These are phyloP conservation scores for Barypeithes pellucidus DNA, from an alignment of 2,888 invertebrate genomes.

Conservation along the genomic window DNA sequence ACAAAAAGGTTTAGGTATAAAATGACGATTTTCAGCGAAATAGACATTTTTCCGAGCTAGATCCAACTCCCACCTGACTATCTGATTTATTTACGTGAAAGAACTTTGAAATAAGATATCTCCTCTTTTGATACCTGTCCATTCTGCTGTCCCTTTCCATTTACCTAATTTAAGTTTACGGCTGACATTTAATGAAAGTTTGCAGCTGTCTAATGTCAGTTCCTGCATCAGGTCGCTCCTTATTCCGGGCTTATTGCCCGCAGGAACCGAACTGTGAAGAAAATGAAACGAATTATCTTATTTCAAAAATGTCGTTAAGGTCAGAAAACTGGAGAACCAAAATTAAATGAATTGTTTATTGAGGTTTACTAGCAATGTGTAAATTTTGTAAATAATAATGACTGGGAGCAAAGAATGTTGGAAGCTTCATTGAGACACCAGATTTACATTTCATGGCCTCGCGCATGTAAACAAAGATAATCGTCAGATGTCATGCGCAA, in stretches of 20 bases:
- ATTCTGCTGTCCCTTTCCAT: slow-evolving; percentile 57
- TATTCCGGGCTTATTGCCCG: slow-evolving; percentile 48
- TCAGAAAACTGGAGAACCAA: slow-evolving; percentile 5
- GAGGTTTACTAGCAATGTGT: too few relatives aligned
- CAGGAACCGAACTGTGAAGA: slow-evolving; percentile 28
- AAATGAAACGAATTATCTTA: slow-evolving; percentile 33
- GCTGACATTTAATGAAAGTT: slow-evolving; percentile 65
- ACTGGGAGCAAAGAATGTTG: too few relatives aligned
- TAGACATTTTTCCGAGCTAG: too few relatives aligned
- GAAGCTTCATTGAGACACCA: too few relatives aligned
- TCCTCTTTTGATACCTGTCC: background rate
- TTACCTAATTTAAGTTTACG: slow-evolving; percentile 66
- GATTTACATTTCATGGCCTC: too few relatives aligned
- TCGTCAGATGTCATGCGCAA: too few relatives aligned
- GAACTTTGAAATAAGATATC: background rate
- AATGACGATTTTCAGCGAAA: too few relatives aligned
- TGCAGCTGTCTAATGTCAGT: slow-evolving; percentile 64
- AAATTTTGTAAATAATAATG: too few relatives aligned
- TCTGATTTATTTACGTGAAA: background rate
- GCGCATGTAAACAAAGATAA: too few relatives aligned
- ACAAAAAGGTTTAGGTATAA: too few relatives aligned
- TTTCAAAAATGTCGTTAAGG: slow-evolving; percentile 1
- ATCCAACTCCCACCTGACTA: too few relatives aligned
- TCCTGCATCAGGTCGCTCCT: slow-evolving; percentile 59
- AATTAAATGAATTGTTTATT: too few relatives aligned